Percentiles rank a stretch among this genome's conserved stretches.
These are phyloP conservation scores for Perizoma affinitatum DNA, from an alignment of 2,888 invertebrate genomes.

Conservation along the genomic window DNA sequence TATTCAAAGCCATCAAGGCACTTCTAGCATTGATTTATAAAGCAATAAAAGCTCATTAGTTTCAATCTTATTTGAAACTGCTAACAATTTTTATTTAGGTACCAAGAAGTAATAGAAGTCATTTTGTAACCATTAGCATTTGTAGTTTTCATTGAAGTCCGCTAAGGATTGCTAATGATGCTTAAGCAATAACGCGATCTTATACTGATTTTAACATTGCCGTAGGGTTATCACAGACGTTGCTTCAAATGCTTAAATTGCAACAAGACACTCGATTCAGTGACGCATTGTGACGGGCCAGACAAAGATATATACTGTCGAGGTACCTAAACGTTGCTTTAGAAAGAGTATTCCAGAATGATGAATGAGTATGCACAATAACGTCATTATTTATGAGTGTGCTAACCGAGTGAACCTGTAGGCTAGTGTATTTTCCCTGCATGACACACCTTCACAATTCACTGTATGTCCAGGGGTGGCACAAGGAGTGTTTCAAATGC, in stretches of 20 bases:
- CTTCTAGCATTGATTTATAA: not conserved
- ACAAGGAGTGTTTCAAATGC: slow-evolving; percentile 97
- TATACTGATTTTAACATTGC: slow-evolving; percentile 49
- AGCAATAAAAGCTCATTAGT: slow-evolving; percentile 1
- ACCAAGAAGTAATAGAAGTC: not conserved
- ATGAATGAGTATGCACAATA: slow-evolving; percentile 57
- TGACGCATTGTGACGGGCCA: slow-evolving; percentile 96
- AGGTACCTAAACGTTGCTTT: slow-evolving; percentile 83
- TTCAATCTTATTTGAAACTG: not conserved
- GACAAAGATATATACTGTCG: slow-evolving; percentile 96
- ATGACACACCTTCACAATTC: slow-evolving; percentile 68
- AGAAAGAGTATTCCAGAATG: slow-evolving; percentile 37
- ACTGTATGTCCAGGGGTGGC: slow-evolving; percentile 90
- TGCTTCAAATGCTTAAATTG: slow-evolving; percentile 95
- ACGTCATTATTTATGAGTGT: slow-evolving; percentile 63
- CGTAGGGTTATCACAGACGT: slow-evolving; percentile 93
- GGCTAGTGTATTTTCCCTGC: slow-evolving; percentile 53
- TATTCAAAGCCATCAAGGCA: not conserved
- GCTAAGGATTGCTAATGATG: not conserved
- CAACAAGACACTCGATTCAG: slow-evolving; percentile 93
- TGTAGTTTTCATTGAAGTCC: not conserved
- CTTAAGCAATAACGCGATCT: slow-evolving; percentile 23
- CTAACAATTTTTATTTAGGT: not conserved
- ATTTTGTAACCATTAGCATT: not conserved
- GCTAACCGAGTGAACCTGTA: slow-evolving; percentile 67